Conservation (phyloP, 2,113 vertebrate genomes). For the Microcebus ravelobensis region DNA sequence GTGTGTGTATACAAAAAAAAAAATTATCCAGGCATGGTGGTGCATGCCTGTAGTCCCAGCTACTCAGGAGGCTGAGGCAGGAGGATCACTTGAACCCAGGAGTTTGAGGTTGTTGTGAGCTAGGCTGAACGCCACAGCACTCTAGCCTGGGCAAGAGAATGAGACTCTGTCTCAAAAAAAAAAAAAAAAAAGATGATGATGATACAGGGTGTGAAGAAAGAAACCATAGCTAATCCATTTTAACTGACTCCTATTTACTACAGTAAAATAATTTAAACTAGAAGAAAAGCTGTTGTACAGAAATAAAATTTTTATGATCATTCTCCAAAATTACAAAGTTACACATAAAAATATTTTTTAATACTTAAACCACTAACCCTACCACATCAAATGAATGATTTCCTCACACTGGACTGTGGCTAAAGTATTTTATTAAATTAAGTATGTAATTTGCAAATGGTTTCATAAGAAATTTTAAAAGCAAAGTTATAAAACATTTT, state of each 20-base stretch:
- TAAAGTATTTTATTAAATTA: slow-evolving; percentile 87
- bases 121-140: too few species aligned
- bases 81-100: too few species aligned
- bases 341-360: slow-evolving; percentile 42
- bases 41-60: too few species aligned
- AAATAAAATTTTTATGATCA: slow-evolving; percentile 30
- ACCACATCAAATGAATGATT: slow-evolving; percentile 73
- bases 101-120: too few species aligned
- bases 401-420: slow-evolving; percentile 70
- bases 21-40: too few species aligned
- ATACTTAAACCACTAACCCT: slow-evolving; percentile 53
- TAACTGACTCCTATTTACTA: neutral
- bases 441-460: slow-evolving; percentile 78
- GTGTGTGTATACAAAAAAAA: too few species aligned
- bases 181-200: too few species aligned
- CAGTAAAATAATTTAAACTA: slow-evolving; percentile 31
- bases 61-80: too few species aligned
- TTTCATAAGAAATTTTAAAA: slow-evolving; percentile 84
- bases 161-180: too few species aligned
- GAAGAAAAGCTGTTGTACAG: neutral
- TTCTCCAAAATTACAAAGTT: slow-evolving; percentile 34
- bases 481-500: slow-evolving; percentile 86
- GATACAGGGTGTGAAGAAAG: neutral
- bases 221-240: slow-evolving; percentile 22
- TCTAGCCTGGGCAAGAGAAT: too few species aligned